A percentile compares a stretch with the other conserved stretches of the same genome.
phyloP scores from a whole-genome alignment of 2,888 invertebrate species.

The Pegoplata infirma region DNA sequence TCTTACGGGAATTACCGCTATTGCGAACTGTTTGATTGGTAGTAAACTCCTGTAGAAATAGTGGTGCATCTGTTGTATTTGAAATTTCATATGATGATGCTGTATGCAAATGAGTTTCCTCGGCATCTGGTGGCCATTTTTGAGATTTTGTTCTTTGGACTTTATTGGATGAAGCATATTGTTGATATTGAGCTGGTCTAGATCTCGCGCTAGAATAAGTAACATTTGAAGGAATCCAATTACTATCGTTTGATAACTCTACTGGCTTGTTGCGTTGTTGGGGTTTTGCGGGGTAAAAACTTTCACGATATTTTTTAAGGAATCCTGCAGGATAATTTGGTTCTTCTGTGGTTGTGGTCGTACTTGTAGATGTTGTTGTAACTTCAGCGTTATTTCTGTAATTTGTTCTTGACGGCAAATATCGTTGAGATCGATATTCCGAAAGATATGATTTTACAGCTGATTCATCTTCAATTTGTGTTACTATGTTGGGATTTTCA shows the following conservation, averaged over 20 bases:
- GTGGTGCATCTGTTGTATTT: conserved; percentile 24
- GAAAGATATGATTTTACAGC: background rate
- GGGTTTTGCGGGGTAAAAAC: conserved; percentile 32
- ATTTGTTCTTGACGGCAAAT: conserved; percentile 11
- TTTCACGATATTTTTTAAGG: conserved; percentile 69
- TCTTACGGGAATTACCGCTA: conserved; percentile 29
- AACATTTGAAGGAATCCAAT: conserved; percentile 51
- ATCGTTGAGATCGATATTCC: conserved; percentile 25
- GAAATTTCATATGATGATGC: conserved; percentile 8
- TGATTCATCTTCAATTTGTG: conserved; percentile 1
- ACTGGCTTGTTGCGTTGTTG: conserved; percentile 44
- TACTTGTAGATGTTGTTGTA: background rate
- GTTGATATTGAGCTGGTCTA: background rate
- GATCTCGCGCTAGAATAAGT: conserved; percentile 28
- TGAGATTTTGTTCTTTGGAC: conserved; percentile 66
- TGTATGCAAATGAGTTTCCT: conserved; percentile 41
- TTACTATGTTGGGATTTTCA: conserved; percentile 7
- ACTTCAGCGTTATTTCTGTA: conserved; percentile 2
- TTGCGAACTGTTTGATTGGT: conserved; percentile 2
- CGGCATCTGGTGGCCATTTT: conserved; percentile 70
- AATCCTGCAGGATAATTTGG: conserved; percentile 74
- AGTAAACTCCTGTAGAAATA: conserved; percentile 4
- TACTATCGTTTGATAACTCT: conserved; percentile 41
- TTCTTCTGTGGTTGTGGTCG: conserved; percentile 66
- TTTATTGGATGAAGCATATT: conserved; percentile 56